Conservation (phyloP, 2,888 invertebrate species). For the Callyntrura guangdongensis region DNA sequence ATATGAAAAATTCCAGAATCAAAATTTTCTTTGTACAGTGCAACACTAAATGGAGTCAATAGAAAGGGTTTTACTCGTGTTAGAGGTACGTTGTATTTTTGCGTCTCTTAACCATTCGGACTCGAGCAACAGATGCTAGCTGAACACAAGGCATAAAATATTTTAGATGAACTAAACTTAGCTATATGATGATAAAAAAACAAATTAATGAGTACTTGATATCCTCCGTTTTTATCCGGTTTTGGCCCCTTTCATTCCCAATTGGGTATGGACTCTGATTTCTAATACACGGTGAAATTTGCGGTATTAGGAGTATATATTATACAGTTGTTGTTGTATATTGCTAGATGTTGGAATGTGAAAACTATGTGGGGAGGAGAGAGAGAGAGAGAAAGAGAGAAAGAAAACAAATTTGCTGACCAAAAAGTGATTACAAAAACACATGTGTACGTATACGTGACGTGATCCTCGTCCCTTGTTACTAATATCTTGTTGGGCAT, state of each 20-base stretch:
- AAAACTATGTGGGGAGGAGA: neutral
- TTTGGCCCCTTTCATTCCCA: no score
- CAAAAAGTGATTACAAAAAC: slow-evolving; percentile 33
- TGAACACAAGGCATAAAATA: neutral
- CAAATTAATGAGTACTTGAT: neutral
- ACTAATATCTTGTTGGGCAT: neutral
- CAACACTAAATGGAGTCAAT: neutral
- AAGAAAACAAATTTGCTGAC: slow-evolving; percentile 44
- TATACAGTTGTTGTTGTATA: neutral
- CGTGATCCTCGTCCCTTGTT: neutral
- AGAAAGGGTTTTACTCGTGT: neutral
- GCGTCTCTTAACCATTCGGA: no score
- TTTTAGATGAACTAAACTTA: neutral
- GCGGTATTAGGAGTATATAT: neutral
- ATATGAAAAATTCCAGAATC: neutral
- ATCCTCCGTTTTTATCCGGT: neutral
- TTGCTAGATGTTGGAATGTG: neutral
- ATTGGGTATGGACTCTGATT: no score
- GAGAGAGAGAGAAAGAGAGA: slow-evolving; percentile 25
- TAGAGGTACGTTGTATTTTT: no score
- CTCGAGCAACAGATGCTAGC: no score
- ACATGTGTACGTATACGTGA: slow-evolving; percentile 36
- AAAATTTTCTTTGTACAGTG: neutral
- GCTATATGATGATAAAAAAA: neutral
- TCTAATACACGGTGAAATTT: no score